Evolutionary conservation across 2,888 invertebrate genomes (phyloP), one percentile per base, ranked within the genome.

Genomic region (Tuberolachnus salignus): DNA sequence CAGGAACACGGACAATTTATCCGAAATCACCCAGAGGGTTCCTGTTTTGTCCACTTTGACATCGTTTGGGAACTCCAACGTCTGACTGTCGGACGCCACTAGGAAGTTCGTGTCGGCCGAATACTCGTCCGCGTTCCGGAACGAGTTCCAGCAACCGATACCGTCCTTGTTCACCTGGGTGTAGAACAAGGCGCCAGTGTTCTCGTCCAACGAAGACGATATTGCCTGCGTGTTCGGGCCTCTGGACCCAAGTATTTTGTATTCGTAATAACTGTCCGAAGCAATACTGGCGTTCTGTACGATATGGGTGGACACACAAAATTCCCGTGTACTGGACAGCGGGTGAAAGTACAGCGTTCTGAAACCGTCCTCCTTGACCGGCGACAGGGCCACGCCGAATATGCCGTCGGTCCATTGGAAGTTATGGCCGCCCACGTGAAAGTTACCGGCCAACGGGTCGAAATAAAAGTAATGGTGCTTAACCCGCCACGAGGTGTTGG

Each of bases 401-500:
- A 94, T 88, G 1, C 94, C 94, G 84, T 94, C 94, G 0, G 92
- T 92, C 94, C 93, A 94, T 83, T 93, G 91, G 84, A 93, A 94
- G 82, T 91, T 91, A 91, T 92, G 84, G 1, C 91, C 92, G 81
- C 92, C 91, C 0, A 94, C 86, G 80, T 91, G 90, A 83, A 91
- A 94, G 83, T 91, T 90, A 0, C 92, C 89, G 0, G 92, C 91
- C 1, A 92, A 83, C 0, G 92, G 92, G 83, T 92, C 92, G 0
- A 92, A 92, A 83, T 87, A 90, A 86, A 90, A 94, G 53, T 87
- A 88, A 84, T 93, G 92, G 84, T 94, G 94, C 81, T 90, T 87
- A 46, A 94, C 89, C 59, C 93, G 88, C 91, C 93, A 94, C 0
- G 93, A 92, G 80, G 91, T 90, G 84, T 94, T 88, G 49, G 91